phyloP scores from a whole-genome alignment of 2,888 invertebrate genomes.

The Eupithecia subfuscata region DNA sequence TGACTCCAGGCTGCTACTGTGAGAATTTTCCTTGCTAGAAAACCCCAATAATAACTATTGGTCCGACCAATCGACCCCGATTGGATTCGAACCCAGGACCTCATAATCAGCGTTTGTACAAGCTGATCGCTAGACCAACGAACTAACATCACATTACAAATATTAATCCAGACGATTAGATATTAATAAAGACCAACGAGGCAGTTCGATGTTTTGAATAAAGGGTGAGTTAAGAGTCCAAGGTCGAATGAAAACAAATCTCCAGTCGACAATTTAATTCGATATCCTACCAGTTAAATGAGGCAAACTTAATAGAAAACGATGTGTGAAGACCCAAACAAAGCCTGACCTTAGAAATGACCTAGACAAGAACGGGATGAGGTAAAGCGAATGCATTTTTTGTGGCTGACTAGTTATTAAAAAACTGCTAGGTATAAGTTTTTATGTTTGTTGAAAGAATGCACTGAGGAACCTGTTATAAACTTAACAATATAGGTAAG shows the following conservation, averaged over 20 bases:
- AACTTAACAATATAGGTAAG: no score
- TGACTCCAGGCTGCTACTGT: no score
- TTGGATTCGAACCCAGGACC: no score
- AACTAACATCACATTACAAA: no score
- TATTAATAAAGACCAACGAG: no score
- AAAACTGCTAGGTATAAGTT: background rate
- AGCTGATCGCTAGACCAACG: no score
- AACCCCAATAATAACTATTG: no score
- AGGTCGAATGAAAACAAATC: background rate
- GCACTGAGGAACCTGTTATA: background rate
- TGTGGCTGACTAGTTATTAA: conserved; percentile 24
- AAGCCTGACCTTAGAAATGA: conserved; percentile 60
- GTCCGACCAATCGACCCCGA: no score
- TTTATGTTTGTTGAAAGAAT: background rate
- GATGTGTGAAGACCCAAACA: conserved; percentile 9
- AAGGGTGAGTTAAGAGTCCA: background rate
- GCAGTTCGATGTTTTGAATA: no score
- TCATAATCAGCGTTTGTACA: no score
- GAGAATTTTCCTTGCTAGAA: no score
- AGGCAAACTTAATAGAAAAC: background rate
- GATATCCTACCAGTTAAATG: background rate
- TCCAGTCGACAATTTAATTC: background rate
- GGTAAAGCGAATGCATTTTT: conserved; percentile 46
- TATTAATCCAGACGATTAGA: no score
- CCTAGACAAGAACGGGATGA: conserved; percentile 53